Evolutionary conservation across 2,113 vertebrate species (phyloP).

Genomic region (Pipa parva): DNA sequence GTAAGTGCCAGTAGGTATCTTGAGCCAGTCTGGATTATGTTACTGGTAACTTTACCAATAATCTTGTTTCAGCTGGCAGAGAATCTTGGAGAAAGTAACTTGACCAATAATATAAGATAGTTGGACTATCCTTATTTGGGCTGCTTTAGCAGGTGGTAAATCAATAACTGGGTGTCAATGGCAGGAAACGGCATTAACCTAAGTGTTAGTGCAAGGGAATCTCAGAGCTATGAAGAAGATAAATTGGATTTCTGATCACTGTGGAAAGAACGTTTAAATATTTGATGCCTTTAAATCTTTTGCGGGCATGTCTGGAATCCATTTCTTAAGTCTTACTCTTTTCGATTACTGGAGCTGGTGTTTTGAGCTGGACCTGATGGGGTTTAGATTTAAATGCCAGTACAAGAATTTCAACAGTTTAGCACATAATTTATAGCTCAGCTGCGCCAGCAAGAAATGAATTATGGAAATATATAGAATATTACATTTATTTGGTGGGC

Average conservation of each 20-base stretch:
- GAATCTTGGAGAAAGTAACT: slow-evolving; percentile 40
- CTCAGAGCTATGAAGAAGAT: slow-evolving; percentile 28
- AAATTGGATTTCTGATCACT: slow-evolving; percentile 21
- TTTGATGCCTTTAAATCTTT: slow-evolving; percentile 22
- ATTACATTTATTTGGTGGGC: slow-evolving; percentile 6
- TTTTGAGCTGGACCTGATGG: background rate
- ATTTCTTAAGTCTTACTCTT: background rate
- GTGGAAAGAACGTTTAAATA: slow-evolving; percentile 25
- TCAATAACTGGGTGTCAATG: slow-evolving; percentile 8
- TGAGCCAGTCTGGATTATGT: slow-evolving; percentile 38
- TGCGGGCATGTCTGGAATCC: slow-evolving; percentile 23
- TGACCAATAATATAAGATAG: slow-evolving; percentile 37
- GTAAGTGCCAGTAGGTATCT: too few relatives aligned
- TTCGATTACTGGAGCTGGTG: background rate
- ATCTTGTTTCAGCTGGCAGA: slow-evolving; percentile 32
- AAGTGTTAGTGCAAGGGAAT: slow-evolving; percentile 29
- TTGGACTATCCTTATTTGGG: slow-evolving; percentile 24
- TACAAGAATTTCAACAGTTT: slow-evolving; percentile 29
- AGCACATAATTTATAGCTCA: slow-evolving; percentile 36
- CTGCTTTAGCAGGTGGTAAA: slow-evolving; percentile 48
- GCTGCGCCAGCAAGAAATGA: slow-evolving; percentile 18
- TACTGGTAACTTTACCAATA: slow-evolving; percentile 39
- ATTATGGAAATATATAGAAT: slow-evolving; percentile 21
- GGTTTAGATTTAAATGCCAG: slow-evolving; percentile 13
- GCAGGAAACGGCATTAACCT: slow-evolving; percentile 38